Percentiles rank a stretch among this genome's conserved stretches.
Evolutionary conservation across 2,888 invertebrate genomes (phyloP).

Genomic region (Tipula unca): DNA sequence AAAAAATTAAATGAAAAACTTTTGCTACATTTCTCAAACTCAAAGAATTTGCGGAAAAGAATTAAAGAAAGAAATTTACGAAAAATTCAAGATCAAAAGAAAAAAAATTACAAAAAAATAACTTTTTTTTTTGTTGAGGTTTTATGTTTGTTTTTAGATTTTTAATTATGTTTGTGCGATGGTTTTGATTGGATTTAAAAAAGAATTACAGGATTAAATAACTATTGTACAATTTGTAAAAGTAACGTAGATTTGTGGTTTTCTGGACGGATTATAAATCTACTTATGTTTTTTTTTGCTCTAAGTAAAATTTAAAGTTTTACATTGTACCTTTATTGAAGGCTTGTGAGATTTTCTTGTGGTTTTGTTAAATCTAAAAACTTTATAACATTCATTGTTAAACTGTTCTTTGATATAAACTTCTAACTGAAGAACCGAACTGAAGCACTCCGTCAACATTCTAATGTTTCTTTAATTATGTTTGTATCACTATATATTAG

Average conservation of each 20-base stretch:
- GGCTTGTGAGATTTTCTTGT: too few species aligned
- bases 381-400: too few species aligned
- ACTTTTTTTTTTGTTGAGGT: background rate
- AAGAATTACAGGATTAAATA: background rate
- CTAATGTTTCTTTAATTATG: too few species aligned
- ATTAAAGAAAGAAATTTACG: background rate
- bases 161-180: background rate
- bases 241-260: background rate
- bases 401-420: too few species aligned
- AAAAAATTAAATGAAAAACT: background rate
- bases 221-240: background rate
- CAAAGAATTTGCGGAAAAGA: background rate
- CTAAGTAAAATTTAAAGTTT: too few species aligned
- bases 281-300: too few species aligned
- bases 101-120: background rate
- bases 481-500: too few species aligned
- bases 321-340: too few species aligned
- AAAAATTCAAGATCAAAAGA: background rate
- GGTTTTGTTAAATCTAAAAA: too few species aligned
- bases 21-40: background rate
- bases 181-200: background rate
- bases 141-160: background rate
- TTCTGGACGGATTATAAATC: background rate
- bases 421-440: too few species aligned
- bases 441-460: too few species aligned